Conservation (phyloP, 2,797 vertebrate species). For the Erethizon dorsatum region DNA sequence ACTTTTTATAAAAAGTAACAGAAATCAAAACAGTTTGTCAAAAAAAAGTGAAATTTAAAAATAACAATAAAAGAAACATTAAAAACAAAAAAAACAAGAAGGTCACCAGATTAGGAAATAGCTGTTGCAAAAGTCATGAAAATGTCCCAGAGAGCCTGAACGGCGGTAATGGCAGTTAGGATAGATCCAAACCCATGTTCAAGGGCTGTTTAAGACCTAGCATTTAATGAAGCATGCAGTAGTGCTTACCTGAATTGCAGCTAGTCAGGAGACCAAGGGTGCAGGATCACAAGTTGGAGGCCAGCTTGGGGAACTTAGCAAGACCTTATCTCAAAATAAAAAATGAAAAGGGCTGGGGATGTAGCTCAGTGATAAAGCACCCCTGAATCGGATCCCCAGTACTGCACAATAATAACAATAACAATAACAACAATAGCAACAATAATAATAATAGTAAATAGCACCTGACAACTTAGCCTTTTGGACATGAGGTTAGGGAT, state of each 20-base stretch:
- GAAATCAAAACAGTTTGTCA: constrained; percentile 7
- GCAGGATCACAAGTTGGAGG: neutral
- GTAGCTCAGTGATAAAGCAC: neutral
- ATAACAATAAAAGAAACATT: neutral
- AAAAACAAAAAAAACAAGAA: neutral
- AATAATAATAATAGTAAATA: neutral
- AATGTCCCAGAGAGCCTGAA: too few species aligned
- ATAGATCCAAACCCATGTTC: neutral
- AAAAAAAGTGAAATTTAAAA: neutral
- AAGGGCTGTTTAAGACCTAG: neutral
- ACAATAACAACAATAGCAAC: neutral
- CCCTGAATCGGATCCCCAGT: neutral
- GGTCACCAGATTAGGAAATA: neutral
- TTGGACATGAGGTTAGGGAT: neutral
- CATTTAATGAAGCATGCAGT: neutral
- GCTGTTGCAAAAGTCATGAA: neutral
- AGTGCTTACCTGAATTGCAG: neutral
- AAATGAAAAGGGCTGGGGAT: neutral
- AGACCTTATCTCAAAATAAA: neutral
- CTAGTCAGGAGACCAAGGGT: neutral
- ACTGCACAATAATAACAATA: neutral
- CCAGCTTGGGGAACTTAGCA: neutral
- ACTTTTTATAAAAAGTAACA: constrained; percentile 45
- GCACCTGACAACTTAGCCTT: neutral
- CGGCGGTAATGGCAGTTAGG: accelerated